These are phyloP conservation scores for Sula dactylatra DNA, from an alignment of 2,113 vertebrate genomes.

Conservation along the genomic window DNA sequence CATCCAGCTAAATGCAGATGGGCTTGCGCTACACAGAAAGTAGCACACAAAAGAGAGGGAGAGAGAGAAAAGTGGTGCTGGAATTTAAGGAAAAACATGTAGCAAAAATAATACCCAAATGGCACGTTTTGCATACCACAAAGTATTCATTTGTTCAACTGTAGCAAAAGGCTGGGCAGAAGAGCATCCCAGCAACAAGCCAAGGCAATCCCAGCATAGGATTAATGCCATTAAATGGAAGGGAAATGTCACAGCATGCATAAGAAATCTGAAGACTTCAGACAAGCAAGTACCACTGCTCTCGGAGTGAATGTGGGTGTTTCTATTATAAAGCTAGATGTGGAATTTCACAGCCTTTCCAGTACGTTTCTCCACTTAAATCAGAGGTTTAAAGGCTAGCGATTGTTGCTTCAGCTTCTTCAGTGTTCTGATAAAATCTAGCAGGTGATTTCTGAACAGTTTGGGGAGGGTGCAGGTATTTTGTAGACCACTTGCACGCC, in stretches of 20 bases:
- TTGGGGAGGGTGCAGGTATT: not conserved
- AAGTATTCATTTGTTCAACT: not conserved
- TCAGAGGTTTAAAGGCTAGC: not conserved
- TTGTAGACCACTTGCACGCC: not conserved
- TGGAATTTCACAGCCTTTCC: not conserved
- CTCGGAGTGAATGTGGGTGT: not conserved
- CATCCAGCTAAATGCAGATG: not conserved
- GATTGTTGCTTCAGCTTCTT: not conserved
- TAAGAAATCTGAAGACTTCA: conserved; percentile 33
- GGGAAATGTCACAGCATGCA: conserved; percentile 63
- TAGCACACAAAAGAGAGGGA: not conserved
- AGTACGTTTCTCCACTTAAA: not conserved
- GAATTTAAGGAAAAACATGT: not conserved
- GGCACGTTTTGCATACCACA: not conserved
- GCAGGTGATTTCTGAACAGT: not conserved
- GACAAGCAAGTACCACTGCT: not conserved
- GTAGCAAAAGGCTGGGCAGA: not conserved
- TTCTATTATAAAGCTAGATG: conserved; percentile 7
- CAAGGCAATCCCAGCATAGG: conserved; percentile 12
- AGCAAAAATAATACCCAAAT: not conserved
- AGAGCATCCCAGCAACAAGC: conserved; percentile 41
- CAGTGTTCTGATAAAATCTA: not conserved
- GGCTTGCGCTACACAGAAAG: not conserved
- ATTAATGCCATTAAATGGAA: conserved; percentile 34
- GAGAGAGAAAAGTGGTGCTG: not conserved